phyloP scores from a whole-genome alignment of 2,888 invertebrate genomes.

The Eilema griseolum region DNA sequence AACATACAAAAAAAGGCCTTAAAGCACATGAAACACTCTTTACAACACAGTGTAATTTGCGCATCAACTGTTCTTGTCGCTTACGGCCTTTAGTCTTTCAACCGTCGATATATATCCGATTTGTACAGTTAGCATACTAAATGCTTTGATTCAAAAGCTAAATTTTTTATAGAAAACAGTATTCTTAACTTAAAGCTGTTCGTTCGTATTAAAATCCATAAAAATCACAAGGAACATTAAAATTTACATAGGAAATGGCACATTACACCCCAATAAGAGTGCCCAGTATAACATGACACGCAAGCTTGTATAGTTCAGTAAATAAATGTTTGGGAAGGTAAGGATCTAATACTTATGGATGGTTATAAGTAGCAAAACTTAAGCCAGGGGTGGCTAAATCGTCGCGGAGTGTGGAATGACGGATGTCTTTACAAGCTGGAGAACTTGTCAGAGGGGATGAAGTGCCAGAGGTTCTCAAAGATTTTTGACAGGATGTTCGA shows the following conservation, averaged over 20 bases:
- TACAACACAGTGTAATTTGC: too few species aligned
- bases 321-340: not conserved
- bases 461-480: slow-evolving; percentile 61
- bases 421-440: slow-evolving; percentile 84
- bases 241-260: slow-evolving; percentile 77
- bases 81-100: too few species aligned
- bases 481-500: slow-evolving; percentile 22
- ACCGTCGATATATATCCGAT: too few species aligned
- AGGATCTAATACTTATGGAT: slow-evolving; percentile 56
- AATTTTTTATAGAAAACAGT: slow-evolving; percentile 41
- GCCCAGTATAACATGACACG: slow-evolving; percentile 24
- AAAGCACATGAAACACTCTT: too few species aligned
- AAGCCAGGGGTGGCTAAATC: slow-evolving; percentile 72
- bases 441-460: slow-evolving; percentile 74
- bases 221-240: slow-evolving; percentile 53
- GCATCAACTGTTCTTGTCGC: too few species aligned
- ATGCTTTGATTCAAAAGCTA: too few species aligned
- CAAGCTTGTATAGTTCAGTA: not conserved
- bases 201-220: slow-evolving; percentile 43
- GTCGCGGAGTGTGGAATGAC: slow-evolving; percentile 77
- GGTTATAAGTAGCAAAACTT: slow-evolving; percentile 62
- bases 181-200: slow-evolving; percentile 37
- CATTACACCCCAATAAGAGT: slow-evolving; percentile 69
- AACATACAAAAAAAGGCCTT: too few species aligned
- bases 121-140: too few species aligned